A percentile compares a stretch with the other conserved stretches of the same genome.
Conservation (phyloP, 1,140 invertebrate species). For the Macrostomum lignano region DNA sequence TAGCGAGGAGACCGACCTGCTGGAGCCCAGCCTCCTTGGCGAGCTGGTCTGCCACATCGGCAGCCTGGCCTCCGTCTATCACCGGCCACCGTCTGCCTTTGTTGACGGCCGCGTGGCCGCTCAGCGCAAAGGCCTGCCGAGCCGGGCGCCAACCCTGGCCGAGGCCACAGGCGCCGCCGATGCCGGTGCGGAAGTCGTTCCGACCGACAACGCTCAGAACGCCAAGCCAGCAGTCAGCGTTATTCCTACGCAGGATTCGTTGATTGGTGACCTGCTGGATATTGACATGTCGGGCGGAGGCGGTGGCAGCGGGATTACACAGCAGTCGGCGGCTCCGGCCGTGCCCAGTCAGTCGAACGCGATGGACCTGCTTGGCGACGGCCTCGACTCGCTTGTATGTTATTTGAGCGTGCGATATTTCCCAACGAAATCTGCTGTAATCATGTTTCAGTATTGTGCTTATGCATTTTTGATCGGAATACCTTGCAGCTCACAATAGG, state of each 20-base stretch:
- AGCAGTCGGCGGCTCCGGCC: too few relatives aligned
- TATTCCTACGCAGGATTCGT: conserved; percentile 61
- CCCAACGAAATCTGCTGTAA: too few relatives aligned
- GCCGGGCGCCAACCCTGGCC: conserved; percentile 36
- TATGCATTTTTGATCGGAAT: too few relatives aligned
- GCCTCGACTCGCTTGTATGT: too few relatives aligned
- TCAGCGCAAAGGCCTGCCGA: conserved; percentile 4
- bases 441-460: too few relatives aligned
- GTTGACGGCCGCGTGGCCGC: too few relatives aligned
- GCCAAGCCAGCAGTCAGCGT: conserved; percentile 39
- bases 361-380: too few relatives aligned
- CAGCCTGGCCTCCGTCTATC: conserved; percentile 86
- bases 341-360: too few relatives aligned
- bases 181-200: conserved; percentile 25
- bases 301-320: too few relatives aligned
- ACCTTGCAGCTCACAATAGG: too few relatives aligned
- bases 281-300: conserved; percentile 46
- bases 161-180: conserved; percentile 38
- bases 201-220: too few relatives aligned
- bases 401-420: too few relatives aligned
- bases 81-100: conserved; percentile 92
- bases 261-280: conserved; percentile 77
- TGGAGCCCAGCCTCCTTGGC: conserved; percentile 85
- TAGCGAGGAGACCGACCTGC: conserved; percentile 86
- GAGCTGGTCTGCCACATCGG: conserved; percentile 97